These are phyloP conservation scores for Phoeniculus purpureus DNA, from an alignment of 2,797 vertebrate species.

Conservation along the genomic window DNA sequence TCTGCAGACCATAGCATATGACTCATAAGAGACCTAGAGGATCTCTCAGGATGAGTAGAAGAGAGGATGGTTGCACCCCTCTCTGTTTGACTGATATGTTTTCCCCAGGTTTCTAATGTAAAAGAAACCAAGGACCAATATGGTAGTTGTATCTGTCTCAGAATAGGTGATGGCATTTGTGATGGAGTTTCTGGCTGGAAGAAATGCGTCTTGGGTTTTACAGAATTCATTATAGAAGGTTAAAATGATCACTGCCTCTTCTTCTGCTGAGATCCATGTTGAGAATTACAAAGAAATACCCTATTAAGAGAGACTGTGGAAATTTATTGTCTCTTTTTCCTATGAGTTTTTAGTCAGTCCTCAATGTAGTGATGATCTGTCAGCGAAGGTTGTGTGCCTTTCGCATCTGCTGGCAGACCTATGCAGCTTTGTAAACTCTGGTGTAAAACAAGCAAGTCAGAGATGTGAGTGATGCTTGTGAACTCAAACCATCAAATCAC, in stretches of 20 bases:
- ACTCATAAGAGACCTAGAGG: too few species aligned
- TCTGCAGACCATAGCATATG: too few species aligned
- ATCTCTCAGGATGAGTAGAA: too few species aligned
- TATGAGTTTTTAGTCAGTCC: too few species aligned
- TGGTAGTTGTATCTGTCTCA: too few species aligned
- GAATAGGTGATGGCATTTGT: too few species aligned
- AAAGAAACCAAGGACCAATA: too few species aligned
- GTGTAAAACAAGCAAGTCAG: neutral
- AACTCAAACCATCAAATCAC: neutral
- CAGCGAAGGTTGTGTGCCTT: neutral
- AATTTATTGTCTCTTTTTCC: neutral
- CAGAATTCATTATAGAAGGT: neutral
- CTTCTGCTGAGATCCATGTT: neutral
- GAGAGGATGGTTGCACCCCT: too few species aligned
- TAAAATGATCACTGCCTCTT: neutral
- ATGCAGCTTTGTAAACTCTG: neutral
- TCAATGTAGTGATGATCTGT: neutral
- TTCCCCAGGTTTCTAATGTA: too few species aligned
- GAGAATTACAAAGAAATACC: neutral
- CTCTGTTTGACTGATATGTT: too few species aligned
- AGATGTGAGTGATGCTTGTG: neutral
- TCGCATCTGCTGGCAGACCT: neutral
- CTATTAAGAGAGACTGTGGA: neutral
- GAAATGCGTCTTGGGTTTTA: too few species aligned
- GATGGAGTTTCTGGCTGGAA: too few species aligned